Evolutionary conservation across 2,888 invertebrate species (phyloP), one percentile per base, ranked within the genome.

Genomic region (Dyspetes luteomarginatus): DNA sequence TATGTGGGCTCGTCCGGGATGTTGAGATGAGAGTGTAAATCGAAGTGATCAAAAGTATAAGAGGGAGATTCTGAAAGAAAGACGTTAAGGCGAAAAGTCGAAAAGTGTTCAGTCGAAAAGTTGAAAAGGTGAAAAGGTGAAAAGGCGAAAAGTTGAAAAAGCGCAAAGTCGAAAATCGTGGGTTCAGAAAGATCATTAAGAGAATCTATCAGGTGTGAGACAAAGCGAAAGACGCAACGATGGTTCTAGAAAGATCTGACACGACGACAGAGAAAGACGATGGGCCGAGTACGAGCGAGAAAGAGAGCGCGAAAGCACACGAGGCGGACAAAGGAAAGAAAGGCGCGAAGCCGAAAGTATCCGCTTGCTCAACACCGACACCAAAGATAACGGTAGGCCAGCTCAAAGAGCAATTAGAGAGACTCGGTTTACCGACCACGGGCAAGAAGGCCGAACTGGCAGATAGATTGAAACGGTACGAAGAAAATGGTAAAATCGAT

Each of bases 361-460:
- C 15, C 30, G 43, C 60, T 1, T 9, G 1, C 15, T 62, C 60
- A 17, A 62, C 43, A 5, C 60, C 60, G 19, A 43, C 22, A 41
- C 48, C 36, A 26, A 60, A 15, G 48, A n/a, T 48, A 26, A 17
- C 41, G 2, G 12, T 68, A 9, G 52, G 19, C 1, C 22, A 68
- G 7, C 48, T 68, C 2, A 68, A 3, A 28, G 24, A 26, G 1
- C 12, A 36, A n/a, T 15, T 68, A 0, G 36, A 52, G n/a, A 41
- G 2, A 4, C 17, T 68, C 2, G 52, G 52, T 1, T 36, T 52
- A 36, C 17, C 52, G 30, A 48, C 41, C 1, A 9, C 22, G 26
- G 68, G 68, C 2, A 52, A 19, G 15, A 68, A 68, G 48, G 55
- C 19, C 55, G 68, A 36, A 4, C 24, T 68, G 12, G 19, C 19